Base-by-base conservation (phyloP, 2,797 vertebrate genomes). In the Schizothorax lantsangensis region DNA sequence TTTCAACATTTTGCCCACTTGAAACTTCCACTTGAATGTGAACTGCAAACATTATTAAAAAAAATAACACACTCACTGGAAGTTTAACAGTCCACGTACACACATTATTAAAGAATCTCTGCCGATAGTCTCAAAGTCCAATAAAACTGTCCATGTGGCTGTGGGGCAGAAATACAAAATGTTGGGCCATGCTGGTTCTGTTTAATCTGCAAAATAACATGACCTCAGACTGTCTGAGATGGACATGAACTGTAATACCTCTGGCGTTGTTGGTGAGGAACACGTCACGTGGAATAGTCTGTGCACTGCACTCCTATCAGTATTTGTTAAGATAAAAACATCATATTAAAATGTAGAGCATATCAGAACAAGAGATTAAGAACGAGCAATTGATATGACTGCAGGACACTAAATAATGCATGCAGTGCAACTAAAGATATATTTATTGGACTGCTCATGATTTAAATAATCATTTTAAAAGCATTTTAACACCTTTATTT, bases 111-210 rank as follows among this genome's bases (percentile, higher is more conserved):
- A 62, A 57, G 10, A 62, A 71, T 85, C 66, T 93, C 91, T 87
- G 86, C 85, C 57, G 85, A 94, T 57, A 30, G 73, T 81, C 79
- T 87, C 93, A 94, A 94, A 95, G 94, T 96, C 89, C 92, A 71
- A 21, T 81, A 84, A 19, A 86, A 14, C 12, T 93, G 91, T 86
- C 86, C 36, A 62, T 89, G 93, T 95, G 95, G 92, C 92, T 84
- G 11, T 11, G 23, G 83, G 73, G 49, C 73, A 66, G 80, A 49
- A 68, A 83, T 86, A 19, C 30, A 54, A 45, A 86, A 89, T 36
- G 89, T 91, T 91, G 62, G 82, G 36, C 45, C 66, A 47, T 54
- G 6, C 87, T 64, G 85, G 90, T 88, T 83, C 86, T 75, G 21
- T 12, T 49, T 89, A 84, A 45, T 81, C 87, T 7, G 6, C 30